Evolutionary conservation across 1,140 invertebrate genomes (phyloP).

Genomic region (Capitella teleta): DNA sequence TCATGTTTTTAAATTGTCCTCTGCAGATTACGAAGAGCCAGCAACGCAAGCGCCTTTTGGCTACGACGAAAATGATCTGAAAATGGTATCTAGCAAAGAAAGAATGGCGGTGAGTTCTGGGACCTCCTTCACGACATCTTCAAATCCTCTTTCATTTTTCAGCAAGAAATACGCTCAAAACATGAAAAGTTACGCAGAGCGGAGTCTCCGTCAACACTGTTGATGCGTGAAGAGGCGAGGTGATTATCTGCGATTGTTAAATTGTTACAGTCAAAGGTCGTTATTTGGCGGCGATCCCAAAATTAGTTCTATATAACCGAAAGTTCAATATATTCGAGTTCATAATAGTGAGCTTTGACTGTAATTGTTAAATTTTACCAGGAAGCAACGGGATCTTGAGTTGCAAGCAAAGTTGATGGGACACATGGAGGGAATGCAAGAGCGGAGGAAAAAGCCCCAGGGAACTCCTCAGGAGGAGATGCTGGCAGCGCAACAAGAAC

Average conservation of each 20-base stretch:
- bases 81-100: conserved; percentile 35
- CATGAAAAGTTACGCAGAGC: conserved; percentile 26
- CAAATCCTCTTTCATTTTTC: background rate
- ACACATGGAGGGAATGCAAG: conserved; percentile 30
- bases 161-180: conserved; percentile 25
- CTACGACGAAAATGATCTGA: conserved; percentile 29
- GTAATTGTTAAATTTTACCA: conserved; percentile 4
- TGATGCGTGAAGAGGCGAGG: conserved; percentile 34
- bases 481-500: conserved; percentile 29
- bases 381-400: conserved; percentile 23
- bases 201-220: conserved; percentile 27
- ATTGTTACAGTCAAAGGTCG: background rate
- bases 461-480: conserved; percentile 36
- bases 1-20: conserved; percentile 1
- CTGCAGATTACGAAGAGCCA: conserved; percentile 33
- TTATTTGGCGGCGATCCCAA: too few species aligned
- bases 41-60: conserved; percentile 35
- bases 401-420: conserved; percentile 30
- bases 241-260: conserved; percentile 11
- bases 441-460: conserved; percentile 28
- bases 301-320: too few species aligned
- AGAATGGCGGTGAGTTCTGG: conserved; percentile 17
- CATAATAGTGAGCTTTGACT: too few species aligned
- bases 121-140: background rate
- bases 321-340: too few species aligned